Evolutionary conservation across 2,113 vertebrate species (phyloP).

Genomic region (Lanius collurio): DNA sequence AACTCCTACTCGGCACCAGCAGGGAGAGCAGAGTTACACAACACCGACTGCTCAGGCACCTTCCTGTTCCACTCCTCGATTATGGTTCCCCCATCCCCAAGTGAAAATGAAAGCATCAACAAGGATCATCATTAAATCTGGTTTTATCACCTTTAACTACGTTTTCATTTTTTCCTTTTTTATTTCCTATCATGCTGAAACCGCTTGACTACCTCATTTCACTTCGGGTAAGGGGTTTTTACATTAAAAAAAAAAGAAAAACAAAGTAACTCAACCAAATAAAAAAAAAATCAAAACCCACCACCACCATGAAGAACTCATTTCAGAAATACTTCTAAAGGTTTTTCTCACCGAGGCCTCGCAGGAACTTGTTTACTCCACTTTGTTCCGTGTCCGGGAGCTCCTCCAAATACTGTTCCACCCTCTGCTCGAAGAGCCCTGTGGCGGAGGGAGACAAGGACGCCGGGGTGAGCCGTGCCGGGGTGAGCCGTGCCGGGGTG

Average conservation of each 20-base stretch:
- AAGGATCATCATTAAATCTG: not conserved
- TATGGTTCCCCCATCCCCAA: accelerated
- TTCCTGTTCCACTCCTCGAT: not conserved
- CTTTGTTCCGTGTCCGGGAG: constrained; percentile 97
- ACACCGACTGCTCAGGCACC: accelerated
- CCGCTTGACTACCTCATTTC: not conserved
- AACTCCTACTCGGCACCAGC: not conserved
- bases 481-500: accelerated
- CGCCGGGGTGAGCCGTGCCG: accelerated
- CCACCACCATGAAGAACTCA: not conserved
- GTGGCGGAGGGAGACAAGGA: accelerated
- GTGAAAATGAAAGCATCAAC: not conserved
- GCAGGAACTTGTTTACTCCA: constrained; percentile 96
- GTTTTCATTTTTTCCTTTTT: not conserved
- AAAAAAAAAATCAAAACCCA: not conserved
- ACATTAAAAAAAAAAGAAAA: not conserved
- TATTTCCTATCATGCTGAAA: not conserved
- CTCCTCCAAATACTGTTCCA: constrained; percentile 96
- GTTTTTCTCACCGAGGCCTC: constrained; percentile 88
- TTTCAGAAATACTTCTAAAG: not conserved
- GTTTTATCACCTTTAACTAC: not conserved
- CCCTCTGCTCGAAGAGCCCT: constrained; percentile 97
- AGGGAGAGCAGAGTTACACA: not conserved
- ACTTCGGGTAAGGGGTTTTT: not conserved
- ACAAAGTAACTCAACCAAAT: too few relatives aligned